phyloP scores from a whole-genome alignment of 2,797 vertebrate genomes.

The Trichosurus vulpecula region DNA sequence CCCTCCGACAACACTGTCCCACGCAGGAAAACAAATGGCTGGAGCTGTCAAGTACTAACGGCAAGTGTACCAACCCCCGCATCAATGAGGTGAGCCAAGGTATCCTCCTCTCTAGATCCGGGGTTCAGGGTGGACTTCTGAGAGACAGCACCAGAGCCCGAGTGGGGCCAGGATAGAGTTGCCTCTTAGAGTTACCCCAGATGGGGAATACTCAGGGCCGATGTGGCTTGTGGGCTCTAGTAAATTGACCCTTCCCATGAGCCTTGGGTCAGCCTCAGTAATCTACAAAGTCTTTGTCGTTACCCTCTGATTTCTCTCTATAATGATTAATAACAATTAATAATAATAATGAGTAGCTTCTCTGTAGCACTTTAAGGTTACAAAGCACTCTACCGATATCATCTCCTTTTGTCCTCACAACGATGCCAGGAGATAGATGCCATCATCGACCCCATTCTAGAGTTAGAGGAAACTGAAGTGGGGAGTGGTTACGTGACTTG shows the following conservation, averaged over 20 bases:
- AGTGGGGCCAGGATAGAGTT: background rate
- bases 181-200: background rate
- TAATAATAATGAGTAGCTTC: background rate
- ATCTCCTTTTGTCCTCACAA: background rate
- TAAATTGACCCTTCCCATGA: background rate
- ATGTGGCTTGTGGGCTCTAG: background rate
- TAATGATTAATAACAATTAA: background rate
- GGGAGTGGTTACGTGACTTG: background rate
- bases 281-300: background rate
- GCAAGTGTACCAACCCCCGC: conserved; percentile 96
- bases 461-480: background rate
- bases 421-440: background rate
- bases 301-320: background rate
- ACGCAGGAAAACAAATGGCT: conserved; percentile 93
- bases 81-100: conserved; percentile 92
- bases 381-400: background rate
- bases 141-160: background rate
- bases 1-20: conserved; percentile 95
- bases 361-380: background rate
- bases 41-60: conserved; percentile 92
- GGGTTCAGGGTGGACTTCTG: background rate
- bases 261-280: background rate
- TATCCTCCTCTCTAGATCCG: background rate
- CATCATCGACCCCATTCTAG: background rate
- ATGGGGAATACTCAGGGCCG: fast-evolving